Conservation (phyloP, 2,113 vertebrate genomes). For the Podocnemis expansa region DNA sequence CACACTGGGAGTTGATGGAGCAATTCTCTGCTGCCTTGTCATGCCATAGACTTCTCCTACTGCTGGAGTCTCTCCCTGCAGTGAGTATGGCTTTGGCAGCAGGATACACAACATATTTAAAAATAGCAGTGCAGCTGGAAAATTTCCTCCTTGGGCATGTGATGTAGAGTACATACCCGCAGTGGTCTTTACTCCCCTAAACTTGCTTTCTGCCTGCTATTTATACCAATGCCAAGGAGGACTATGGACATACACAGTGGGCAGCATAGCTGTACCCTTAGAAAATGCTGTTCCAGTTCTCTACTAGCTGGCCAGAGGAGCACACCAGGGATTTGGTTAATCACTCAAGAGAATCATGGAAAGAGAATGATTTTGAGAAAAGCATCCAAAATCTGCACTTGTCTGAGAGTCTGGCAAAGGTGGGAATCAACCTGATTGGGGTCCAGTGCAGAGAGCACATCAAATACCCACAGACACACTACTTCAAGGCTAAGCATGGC, state of each 20-base stretch:
- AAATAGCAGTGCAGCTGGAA: not conserved
- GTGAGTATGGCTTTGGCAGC: not conserved
- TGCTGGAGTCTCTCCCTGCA: not conserved
- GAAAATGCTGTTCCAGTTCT: not conserved
- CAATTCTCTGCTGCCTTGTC: not conserved
- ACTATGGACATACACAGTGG: not conserved
- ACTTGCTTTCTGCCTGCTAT: not conserved
- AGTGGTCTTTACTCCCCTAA: not conserved
- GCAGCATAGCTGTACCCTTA: not conserved
- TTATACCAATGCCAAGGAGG: not conserved
- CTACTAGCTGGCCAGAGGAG: not conserved
- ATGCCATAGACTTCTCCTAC: not conserved
- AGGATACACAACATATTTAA: not conserved
- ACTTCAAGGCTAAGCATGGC: not conserved
- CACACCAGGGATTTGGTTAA: no score
- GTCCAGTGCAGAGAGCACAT: not conserved
- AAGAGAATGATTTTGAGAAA: not conserved
- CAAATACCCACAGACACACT: not conserved
- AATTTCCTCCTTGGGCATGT: not conserved
- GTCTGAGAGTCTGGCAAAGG: not conserved
- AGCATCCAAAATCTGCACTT: not conserved
- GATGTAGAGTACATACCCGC: not conserved
- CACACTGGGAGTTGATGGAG: not conserved
- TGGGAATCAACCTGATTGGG: not conserved
- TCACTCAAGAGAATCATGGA: not conserved